Evolutionary conservation across 2,888 invertebrate genomes (phyloP), one percentile per base, ranked within the genome.

Genomic region (Drosophila greeni): DNA sequence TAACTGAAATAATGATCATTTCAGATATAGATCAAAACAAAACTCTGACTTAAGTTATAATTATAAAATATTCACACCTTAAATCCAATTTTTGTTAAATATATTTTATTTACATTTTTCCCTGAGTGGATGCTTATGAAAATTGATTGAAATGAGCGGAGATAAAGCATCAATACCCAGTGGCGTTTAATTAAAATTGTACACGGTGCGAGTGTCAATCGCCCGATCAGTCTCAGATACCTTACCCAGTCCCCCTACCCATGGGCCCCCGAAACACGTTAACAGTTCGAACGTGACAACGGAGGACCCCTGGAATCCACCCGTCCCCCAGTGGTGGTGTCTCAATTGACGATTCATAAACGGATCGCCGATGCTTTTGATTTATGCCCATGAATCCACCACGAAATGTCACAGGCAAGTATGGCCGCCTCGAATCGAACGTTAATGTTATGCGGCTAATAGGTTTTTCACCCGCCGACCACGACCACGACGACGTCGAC

Each of bases 281-380:
- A 87, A 87, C 85, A 87, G 84, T 81, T 67, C 72, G 81, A 86
- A 88, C 88, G 88, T 88, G 88, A 86, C 87, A 81, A 70, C 76
- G 47, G 73, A 36, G 45, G 37, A 36, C 43, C 18, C 66, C 37
- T 23, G 31, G 36, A 20, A 24, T 33, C 36, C 37, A 33, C 31
- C 53, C n/a, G 26, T 20, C 18, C 45, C 40, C 48, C 43, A 53
- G 23, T 69, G 66, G 62, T 68, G 76, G 74, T 82, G 76, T 55
- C 74, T 78, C 84, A 76, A 81, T 81, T 81, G 80, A 76, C 82
- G 72, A 80, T 81, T 84, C 82, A 82, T 79, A 84, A 81, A 66
- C 84, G 82, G 57, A 34, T 72, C 75, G 72, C 72, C 70, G 69
- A 74, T 74, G 66, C n/a, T 83, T 85, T 86, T 87, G 88, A 88